These are phyloP conservation scores for Dromas ardeola DNA, from an alignment of 2,113 vertebrate species.

Conservation along the genomic window DNA sequence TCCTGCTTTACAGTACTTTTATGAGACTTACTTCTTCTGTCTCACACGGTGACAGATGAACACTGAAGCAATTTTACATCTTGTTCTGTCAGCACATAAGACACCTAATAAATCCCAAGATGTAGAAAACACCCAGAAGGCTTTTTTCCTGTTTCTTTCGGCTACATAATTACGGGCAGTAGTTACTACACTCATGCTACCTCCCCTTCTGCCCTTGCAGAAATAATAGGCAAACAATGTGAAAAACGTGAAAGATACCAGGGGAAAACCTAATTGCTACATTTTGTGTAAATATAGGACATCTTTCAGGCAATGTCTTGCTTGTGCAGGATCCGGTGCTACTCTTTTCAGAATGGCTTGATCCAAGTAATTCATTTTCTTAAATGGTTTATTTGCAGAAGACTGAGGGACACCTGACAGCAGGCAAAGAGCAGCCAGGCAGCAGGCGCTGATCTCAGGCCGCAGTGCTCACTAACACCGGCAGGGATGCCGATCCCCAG, in stretches of 20 bases:
- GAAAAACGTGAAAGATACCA: background rate
- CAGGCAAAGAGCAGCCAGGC: background rate
- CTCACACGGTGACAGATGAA: background rate
- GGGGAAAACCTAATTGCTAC: background rate
- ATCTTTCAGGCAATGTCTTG: background rate
- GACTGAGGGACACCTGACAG: background rate
- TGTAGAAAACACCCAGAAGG: background rate
- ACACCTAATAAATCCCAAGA: slow-evolving; percentile 21
- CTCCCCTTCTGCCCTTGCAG: background rate
- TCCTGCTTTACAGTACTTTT: background rate
- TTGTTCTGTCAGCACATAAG: slow-evolving; percentile 14
- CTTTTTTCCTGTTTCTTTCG: background rate
- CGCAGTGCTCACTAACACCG: background rate
- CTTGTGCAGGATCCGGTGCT: background rate
- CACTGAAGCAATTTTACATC: background rate
- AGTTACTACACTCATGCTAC: background rate
- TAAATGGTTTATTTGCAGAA: background rate
- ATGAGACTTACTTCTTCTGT: background rate
- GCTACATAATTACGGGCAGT: background rate
- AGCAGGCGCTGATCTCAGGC: background rate
- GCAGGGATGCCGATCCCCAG: background rate
- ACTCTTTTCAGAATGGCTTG: background rate
- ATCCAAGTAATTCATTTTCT: background rate
- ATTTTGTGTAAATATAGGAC: background rate
- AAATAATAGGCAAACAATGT: background rate